Evolutionary conservation across 2,113 vertebrate species (phyloP), one percentile per base, ranked within the genome.

Genomic region (Peromyscus polionotus): DNA sequence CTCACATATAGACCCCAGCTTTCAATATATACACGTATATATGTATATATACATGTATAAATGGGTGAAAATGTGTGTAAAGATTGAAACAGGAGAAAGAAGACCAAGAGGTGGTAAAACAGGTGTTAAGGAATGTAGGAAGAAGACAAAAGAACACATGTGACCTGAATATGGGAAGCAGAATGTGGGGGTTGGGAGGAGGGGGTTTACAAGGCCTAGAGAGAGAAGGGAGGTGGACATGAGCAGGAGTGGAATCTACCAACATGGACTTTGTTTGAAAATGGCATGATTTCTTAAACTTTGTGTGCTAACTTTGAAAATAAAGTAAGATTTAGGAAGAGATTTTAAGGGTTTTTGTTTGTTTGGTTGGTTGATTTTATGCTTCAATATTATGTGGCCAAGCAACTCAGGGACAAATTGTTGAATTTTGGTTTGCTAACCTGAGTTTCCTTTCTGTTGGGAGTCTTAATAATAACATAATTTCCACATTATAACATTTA

Each of bases 361-460:
- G 6, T 11, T 45, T 45, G 45, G 14, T n/a, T 83, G 5, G 63
- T 59, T 26, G 12, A 5, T 80, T 80, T 54, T 79, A 59, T 17
- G 42, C 63, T 77, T 81, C 19, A 72, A 33, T 92, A 14, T 92
- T n/a, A 26, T 63, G 33, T 73, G 3, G 26, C 24, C 26, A 42
- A 72, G 77, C 3, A 3, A 90, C 3, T 31, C 51, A n/a, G 14
- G 36, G 42, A 26, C 45, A 77, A 59, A 26, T 76, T 95, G 16
- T 24, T 95, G 22, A 90, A 94, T 90, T 75, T 83, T 31, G 57
- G 13, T 59, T 79, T 93, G 94, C 28, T 88, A 54, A 39, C 13
- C 13, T 17, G 19, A 39, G 28, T 57, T 63, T 81, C 17, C 7
- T 11, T 87, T 36, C 63, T n/a, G 33, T 26, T 26, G 85, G 5